phyloP scores from a whole-genome alignment of 2,888 invertebrate genomes.

The Diarsia mendica region DNA sequence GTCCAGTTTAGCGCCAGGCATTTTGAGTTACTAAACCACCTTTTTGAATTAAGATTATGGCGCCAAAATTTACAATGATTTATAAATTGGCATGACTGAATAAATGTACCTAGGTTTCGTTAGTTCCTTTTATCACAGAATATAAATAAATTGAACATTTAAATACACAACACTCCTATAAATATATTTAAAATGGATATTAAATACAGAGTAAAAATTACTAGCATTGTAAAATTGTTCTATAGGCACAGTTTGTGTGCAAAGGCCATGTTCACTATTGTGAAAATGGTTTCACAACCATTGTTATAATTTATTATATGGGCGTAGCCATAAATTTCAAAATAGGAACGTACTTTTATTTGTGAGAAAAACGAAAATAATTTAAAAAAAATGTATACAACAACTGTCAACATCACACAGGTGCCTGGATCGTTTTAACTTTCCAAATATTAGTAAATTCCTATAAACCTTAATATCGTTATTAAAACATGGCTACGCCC shows the following conservation, averaged over 20 bases:
- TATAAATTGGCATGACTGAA: neutral
- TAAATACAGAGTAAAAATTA: conserved; percentile 57
- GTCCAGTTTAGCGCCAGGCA: neutral
- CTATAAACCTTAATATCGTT: neutral
- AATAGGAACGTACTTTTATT: neutral
- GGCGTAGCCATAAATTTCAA: neutral
- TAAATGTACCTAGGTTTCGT: neutral
- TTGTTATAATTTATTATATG: neutral
- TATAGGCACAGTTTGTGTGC: conserved; percentile 23
- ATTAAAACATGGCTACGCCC: neutral
- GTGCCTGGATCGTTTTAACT: neutral
- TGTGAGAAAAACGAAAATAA: neutral
- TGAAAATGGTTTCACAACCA: conserved; percentile 30
- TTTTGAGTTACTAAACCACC: neutral
- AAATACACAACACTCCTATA: conserved; percentile 61
- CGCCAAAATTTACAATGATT: neutral
- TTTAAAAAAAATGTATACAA: neutral
- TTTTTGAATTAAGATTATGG: neutral
- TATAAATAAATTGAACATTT: conserved; percentile 50
- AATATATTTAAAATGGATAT: conserved; percentile 43
- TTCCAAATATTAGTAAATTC: neutral
- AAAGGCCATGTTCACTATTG: conserved; percentile 11
- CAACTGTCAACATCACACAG: neutral
- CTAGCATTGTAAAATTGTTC: conserved; percentile 59
- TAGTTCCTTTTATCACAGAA: conserved; percentile 65